phyloP scores from a whole-genome alignment of 2,113 vertebrate genomes.

The Psilopogon haemacephalus region DNA sequence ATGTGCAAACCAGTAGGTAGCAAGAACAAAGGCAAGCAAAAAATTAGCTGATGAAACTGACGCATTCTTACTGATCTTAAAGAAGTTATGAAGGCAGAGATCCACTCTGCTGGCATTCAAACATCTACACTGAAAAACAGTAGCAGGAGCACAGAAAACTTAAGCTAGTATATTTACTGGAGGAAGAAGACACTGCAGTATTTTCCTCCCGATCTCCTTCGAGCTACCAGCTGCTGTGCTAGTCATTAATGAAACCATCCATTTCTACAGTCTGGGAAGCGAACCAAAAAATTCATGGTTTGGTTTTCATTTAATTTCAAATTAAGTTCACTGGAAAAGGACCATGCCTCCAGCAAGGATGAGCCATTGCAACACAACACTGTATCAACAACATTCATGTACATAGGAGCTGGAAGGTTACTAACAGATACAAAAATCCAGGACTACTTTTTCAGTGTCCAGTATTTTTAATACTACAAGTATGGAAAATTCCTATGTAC shows the following conservation, averaged over 20 bases:
- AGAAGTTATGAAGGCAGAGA: background rate
- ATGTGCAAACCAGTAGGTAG: background rate
- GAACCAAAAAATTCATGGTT: slow-evolving; percentile 41
- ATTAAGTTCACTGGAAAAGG: slow-evolving; percentile 39
- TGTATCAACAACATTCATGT: slow-evolving; percentile 22
- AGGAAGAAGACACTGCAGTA: background rate
- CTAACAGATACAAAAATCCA: background rate
- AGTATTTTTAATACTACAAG: background rate
- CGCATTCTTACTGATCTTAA: background rate
- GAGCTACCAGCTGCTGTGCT: slow-evolving; percentile 30
- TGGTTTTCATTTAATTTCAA: slow-evolving; percentile 54
- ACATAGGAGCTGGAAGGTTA: background rate
- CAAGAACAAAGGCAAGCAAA: background rate
- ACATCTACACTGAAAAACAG: background rate
- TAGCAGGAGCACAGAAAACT: background rate
- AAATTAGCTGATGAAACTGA: background rate
- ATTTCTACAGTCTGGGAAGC: slow-evolving; percentile 28
- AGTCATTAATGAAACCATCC: slow-evolving; percentile 59
- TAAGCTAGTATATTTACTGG: background rate
- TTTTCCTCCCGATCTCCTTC: slow-evolving; percentile 3
- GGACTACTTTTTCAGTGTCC: background rate
- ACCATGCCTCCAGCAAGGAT: slow-evolving; percentile 40
- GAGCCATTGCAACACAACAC: slow-evolving; percentile 15
- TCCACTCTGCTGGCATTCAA: background rate
- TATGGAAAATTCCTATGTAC: background rate